phyloP scores from a whole-genome alignment of 2,797 vertebrate species.

The Pampus argenteus region DNA sequence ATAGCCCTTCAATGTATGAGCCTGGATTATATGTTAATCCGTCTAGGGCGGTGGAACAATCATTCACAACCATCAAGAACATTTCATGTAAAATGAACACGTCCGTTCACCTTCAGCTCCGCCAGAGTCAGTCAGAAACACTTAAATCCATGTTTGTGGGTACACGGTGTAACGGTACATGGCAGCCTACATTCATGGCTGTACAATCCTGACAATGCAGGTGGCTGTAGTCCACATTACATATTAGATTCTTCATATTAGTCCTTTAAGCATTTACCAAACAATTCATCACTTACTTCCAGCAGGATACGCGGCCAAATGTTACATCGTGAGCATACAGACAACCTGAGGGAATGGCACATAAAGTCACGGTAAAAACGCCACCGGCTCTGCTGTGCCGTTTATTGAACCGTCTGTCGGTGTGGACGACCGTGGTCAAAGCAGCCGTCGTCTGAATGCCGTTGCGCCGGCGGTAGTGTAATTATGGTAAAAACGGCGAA shows the following conservation, averaged over 20 bases:
- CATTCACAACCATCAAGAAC: not conserved
- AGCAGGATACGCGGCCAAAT: conserved; percentile 34
- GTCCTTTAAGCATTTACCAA: conserved; percentile 5
- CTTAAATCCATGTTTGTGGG: not conserved
- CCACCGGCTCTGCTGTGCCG: not conserved
- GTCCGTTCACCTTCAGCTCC: conserved; percentile 2
- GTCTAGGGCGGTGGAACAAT: no score
- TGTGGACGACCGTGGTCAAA: no score
- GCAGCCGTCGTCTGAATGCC: no score
- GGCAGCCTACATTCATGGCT: not conserved
- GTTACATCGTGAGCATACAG: conserved; percentile 24
- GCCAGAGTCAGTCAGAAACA: not conserved
- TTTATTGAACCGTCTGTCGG: no score
- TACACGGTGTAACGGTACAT: not conserved
- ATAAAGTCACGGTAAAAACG: no score
- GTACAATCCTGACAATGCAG: no score
- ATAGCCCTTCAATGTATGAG: no score
- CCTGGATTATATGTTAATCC: no score
- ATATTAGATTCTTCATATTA: not conserved
- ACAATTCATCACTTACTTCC: conserved; percentile 43
- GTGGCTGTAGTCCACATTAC: not conserved
- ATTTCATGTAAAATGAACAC: not conserved
- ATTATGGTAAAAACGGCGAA: no score
- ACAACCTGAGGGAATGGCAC: not conserved
- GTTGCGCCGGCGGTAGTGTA: no score